Evolutionary conservation across 2,113 vertebrate genomes (phyloP), one percentile per base, ranked within the genome.

Genomic region (Dipodomys spectabilis): DNA sequence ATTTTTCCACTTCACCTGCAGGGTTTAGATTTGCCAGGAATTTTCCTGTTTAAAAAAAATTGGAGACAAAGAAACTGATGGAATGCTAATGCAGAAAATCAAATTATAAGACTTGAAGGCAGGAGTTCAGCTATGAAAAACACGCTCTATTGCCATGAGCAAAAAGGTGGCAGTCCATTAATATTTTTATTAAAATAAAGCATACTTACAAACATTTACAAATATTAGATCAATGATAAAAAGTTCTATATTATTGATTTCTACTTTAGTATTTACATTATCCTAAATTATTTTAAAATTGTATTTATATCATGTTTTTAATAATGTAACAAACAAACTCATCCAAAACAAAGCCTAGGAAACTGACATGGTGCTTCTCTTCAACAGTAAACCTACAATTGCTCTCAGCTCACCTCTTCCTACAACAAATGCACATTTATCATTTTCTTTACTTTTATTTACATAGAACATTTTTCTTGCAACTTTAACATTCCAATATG

Each of bases 1-100:
- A 13, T 95, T 87, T 67, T 83, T 30, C 69, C 12, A 69, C 16
- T 10, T 95, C 32, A 93, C n/a, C 62, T 92, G 45, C 6, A 74
- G 30, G 74, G 1, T 62, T 88, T 62, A 93, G 49, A 74, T 91
- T 94, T 93, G 28, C 19, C 32, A 77, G 84, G 35, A 60, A 94
- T 71, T 94, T 28, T 90, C 28, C 5, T 22, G 22, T 53, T 39
- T 84, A 73, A 82, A 93, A 4, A 92, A 3, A 72, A 82, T 80
- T 15, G 82, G 35, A 12, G 73, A 53, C 44, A 87, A 30, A 82
- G 20, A 92, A 91, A 39, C 5, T 28, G 44, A 27, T 65, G 11
- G 68, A 89, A 82, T 62, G 8, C 25, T 44, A 62, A 84, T 75
- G 18, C 16, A 80, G 35, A 92, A 90, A 91, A 85, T 72, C 77